Evolutionary conservation across 2,113 vertebrate species (phyloP).

Genomic region (Lagenorhynchus albirostris): DNA sequence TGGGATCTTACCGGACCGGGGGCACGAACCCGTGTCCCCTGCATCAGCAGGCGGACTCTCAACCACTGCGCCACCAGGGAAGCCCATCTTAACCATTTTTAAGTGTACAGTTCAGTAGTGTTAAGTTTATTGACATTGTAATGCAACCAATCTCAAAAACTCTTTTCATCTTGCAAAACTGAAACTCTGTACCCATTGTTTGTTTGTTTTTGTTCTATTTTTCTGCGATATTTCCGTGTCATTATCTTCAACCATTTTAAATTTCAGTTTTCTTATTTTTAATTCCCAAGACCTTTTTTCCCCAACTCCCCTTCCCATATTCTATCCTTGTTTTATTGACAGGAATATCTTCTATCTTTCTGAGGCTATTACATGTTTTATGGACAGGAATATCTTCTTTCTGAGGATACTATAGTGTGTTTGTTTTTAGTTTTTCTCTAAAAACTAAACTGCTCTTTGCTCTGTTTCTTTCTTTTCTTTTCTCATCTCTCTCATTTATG

Average conservation of each 20-base stretch:
- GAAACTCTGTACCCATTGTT: background rate
- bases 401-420: background rate
- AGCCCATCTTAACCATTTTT: background rate
- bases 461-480: background rate
- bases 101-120: background rate
- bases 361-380: background rate
- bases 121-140: background rate
- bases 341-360: background rate
- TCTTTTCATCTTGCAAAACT: background rate
- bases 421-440: constrained; percentile 12
- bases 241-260: constrained; percentile 5
- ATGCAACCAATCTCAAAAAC: background rate
- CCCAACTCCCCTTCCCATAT: background rate
- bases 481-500: background rate
- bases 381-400: background rate
- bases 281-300: background rate
- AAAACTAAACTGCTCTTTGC: background rate
- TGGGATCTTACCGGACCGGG: too few species aligned
- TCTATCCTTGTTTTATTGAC: background rate
- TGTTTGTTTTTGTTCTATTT: background rate
- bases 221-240: background rate
- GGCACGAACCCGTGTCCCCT: too few species aligned
- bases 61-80: too few species aligned
- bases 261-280: background rate
- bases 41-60: too few species aligned